These are phyloP conservation scores for Sericinus montela DNA, from an alignment of 2,888 invertebrate genomes.

Conservation along the genomic window DNA sequence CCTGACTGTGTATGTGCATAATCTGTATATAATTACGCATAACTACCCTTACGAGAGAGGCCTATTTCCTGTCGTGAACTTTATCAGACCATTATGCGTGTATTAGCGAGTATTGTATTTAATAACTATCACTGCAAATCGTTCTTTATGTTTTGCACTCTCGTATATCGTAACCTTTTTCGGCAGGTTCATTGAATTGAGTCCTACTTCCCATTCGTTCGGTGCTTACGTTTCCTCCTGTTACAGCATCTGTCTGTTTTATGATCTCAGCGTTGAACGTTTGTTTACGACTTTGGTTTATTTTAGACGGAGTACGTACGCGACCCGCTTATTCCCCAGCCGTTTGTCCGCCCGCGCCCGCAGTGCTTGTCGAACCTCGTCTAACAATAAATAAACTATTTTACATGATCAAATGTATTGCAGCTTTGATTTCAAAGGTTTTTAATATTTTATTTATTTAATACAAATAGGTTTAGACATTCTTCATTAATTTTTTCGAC, in stretches of 20 bases:
- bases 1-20: too few relatives aligned
- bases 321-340: conserved; percentile 35
- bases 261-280: conserved; percentile 24
- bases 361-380: conserved; percentile 19
- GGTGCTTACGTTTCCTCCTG: conserved; percentile 25
- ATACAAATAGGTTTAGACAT: too few relatives aligned
- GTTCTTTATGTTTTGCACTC: too few relatives aligned
- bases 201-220: conserved; percentile 22
- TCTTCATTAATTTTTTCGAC: too few relatives aligned
- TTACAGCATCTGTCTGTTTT: conserved; percentile 30
- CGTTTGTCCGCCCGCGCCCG: conserved; percentile 43
- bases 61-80: too few relatives aligned
- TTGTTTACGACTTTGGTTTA: conserved; percentile 26
- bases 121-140: too few relatives aligned
- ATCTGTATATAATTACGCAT: too few relatives aligned
- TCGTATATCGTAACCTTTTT: background rate
- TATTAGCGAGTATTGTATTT: too few relatives aligned
- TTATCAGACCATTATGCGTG: too few relatives aligned
- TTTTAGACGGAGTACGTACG: conserved; percentile 30
- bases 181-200: conserved; percentile 13
- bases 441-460: background rate
- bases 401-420: conserved; percentile 2
- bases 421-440: conserved; percentile 2
- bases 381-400: conserved; percentile 11
- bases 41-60: too few relatives aligned